Percentiles rank a stretch among this genome's conserved stretches.
Conservation (phyloP, 2,797 vertebrate genomes). For the Pantherophis alleghaniensis region DNA sequence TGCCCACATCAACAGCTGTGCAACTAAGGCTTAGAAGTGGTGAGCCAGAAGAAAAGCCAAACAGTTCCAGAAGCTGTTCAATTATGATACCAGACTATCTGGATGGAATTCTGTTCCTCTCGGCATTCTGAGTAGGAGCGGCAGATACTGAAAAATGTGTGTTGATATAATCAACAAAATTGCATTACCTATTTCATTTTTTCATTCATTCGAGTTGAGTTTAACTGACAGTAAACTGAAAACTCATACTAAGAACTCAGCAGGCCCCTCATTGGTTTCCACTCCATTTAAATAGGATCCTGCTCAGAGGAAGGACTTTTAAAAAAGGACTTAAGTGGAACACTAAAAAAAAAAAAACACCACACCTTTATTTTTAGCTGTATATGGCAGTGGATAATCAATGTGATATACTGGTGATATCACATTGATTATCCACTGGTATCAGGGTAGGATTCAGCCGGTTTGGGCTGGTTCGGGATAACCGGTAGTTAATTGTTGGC, state of each 20-base stretch:
- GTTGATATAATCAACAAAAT: not conserved
- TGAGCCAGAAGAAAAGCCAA: not conserved
- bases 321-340: not conserved
- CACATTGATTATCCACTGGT: too few species aligned
- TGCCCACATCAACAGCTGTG: not conserved
- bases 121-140: not conserved
- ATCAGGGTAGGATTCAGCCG: too few species aligned
- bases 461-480: too few species aligned
- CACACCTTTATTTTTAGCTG: not conserved
- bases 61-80: slow-evolving; percentile 6
- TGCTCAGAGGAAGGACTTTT: not conserved
- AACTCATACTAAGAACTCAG: not conserved
- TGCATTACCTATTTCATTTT: not conserved
- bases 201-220: not conserved
- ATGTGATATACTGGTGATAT: not conserved
- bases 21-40: not conserved
- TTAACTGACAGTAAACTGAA: not conserved
- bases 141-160: not conserved
- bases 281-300: not conserved
- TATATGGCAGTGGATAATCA: not conserved
- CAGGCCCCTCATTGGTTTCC: not conserved
- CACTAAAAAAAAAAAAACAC: not conserved
- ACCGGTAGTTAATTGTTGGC: too few species aligned
- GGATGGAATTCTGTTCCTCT: not conserved
- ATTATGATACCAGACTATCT: not conserved